Evolutionary conservation across 2,888 invertebrate species (phyloP), one percentile per base, ranked within the genome.

Genomic region (Scaptomyza parva): DNA sequence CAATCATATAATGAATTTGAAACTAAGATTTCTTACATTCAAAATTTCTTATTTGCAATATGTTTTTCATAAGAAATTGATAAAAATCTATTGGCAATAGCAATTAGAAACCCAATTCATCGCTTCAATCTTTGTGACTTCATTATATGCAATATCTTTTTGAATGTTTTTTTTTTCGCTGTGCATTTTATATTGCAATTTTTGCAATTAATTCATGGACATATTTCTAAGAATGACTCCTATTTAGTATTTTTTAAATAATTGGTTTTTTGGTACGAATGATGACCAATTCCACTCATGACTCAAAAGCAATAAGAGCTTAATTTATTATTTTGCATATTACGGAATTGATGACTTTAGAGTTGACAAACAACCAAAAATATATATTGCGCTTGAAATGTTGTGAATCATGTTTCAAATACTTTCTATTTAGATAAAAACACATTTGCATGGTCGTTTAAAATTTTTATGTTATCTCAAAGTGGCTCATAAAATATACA

Each of bases 401-500:
- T 22, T 20, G 26, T 74, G 69, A 74, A 61, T 71, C 69, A 74
- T 47, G 2, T 55, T 57, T 14, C 7, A 28, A 26, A 37, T 35
- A 35, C 11, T 57, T 28, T 43, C 35, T 24, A 28, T 24, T 45
- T 14, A 0, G 22, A 2, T 0, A 45, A 35, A 1, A 3, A 45
- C 6, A 39, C 30, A 20, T 51, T 24, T n/a, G 37, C 47, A 51
- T 43, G 41, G 12, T 14, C 26, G 39, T 26, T 54, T 11, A 22
- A 35, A 52, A 18, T 17, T 17, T 4, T 18, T 18, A 55, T 41
- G 22, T n/a, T 53, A 12, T 5, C 17, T 39, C 2, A 53, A 51
- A 64, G 20, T 52, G 54, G 40, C 65, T 55, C 58, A 61, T 76
- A 68, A 72, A 62, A 62, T 33, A 60, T 35, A 20, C 2, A 39